Percentiles rank a stretch among this genome's conserved stretches.
Evolutionary conservation across 2,888 invertebrate species (phyloP).

Genomic region (Clusia tigrina): DNA sequence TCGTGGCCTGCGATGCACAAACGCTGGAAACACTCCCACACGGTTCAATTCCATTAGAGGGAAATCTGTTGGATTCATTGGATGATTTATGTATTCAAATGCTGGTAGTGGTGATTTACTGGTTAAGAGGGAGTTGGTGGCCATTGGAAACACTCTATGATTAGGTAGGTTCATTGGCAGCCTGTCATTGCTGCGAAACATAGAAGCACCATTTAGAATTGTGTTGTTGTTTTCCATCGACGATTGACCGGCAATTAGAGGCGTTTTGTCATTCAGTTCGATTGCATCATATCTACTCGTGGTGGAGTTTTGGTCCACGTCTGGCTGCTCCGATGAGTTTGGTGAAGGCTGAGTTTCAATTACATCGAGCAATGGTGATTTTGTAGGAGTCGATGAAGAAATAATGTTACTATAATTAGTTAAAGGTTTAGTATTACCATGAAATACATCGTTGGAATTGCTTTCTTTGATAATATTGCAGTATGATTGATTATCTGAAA

Average conservation of each 20-base stretch:
- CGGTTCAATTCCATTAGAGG: conserved; percentile 59
- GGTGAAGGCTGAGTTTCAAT: conserved; percentile 48
- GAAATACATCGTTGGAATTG: neutral
- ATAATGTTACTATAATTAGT: no score
- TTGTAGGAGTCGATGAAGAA: conserved; percentile 32
- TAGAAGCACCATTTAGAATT: neutral
- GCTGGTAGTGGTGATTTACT: conserved; percentile 45
- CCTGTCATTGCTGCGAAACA: conserved; percentile 15
- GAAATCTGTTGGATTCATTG: conserved; percentile 49
- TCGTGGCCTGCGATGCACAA: conserved; percentile 68
- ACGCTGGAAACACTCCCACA: conserved; percentile 50
- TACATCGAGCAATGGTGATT: conserved; percentile 56
- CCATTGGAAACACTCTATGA: conserved; percentile 35
- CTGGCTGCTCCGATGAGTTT: conserved; percentile 32
- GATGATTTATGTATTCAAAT: conserved; percentile 54
- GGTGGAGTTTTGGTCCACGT: no score
- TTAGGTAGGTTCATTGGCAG: conserved; percentile 41
- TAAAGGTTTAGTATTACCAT: conserved; percentile 24
- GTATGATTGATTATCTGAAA: conserved; percentile 46
- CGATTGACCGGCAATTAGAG: conserved; percentile 6
- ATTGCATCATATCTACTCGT: conserved; percentile 35
- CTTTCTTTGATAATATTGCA: conserved; percentile 45
- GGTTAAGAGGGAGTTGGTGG: conserved; percentile 24
- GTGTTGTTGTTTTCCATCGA: neutral
- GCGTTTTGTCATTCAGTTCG: conserved; percentile 29